These are phyloP conservation scores for Pyrocephalus nanus DNA, from an alignment of 2,797 vertebrate species.

Conservation along the genomic window DNA sequence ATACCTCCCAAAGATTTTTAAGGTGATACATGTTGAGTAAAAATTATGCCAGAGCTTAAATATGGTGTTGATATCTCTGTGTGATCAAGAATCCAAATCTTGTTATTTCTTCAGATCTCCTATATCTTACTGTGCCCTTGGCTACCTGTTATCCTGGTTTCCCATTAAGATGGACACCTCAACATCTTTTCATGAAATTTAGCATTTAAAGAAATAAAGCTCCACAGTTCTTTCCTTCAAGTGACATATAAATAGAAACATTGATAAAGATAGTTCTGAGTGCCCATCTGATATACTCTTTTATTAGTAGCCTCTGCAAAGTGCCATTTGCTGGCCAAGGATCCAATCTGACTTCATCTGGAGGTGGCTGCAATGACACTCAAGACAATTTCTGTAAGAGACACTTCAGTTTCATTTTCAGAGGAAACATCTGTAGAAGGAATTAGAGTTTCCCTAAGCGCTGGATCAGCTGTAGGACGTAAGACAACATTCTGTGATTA, in stretches of 20 bases:
- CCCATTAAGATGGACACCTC: not conserved
- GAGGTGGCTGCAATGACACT: not conserved
- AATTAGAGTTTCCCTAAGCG: slow-evolving; percentile 34
- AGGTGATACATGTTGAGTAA: not conserved
- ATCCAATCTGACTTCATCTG: not conserved
- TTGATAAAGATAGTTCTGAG: not conserved
- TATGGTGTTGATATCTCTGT: not conserved
- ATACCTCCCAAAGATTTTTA: not conserved
- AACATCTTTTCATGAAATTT: not conserved
- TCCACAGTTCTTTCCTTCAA: not conserved
- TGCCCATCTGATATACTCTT: not conserved
- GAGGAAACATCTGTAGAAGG: slow-evolving; percentile 33
- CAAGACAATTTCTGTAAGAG: not conserved
- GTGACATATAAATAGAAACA: not conserved
- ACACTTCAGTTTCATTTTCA: slow-evolving; percentile 59
- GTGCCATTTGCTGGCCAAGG: not conserved
- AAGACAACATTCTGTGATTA: not conserved
- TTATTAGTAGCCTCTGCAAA: not conserved
- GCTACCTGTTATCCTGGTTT: not conserved
- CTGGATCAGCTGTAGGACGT: not conserved
- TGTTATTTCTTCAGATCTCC: not conserved
- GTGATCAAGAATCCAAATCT: not conserved
- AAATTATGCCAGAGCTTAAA: not conserved
- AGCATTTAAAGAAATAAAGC: not conserved
- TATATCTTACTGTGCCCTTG: not conserved